Evolutionary conservation across 2,113 vertebrate species (phyloP), one percentile per base, ranked within the genome.

Genomic region (Phaethornis superciliosus): DNA sequence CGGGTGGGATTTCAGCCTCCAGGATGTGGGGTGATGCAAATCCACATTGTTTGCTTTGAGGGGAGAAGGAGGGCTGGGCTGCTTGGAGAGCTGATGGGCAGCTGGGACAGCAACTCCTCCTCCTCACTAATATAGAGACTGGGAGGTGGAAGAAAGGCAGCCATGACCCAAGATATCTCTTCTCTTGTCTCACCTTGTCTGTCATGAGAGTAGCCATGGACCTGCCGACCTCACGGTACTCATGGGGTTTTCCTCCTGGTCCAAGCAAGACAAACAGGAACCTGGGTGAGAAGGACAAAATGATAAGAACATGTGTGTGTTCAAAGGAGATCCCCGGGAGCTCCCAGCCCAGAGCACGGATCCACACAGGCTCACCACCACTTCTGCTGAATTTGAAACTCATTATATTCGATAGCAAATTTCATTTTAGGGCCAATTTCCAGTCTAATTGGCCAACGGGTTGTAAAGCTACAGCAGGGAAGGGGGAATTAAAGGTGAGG

Each of bases 141-240:
- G n/a, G n/a, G 49, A 49, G 44, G 27, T 40, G n/a, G 18, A 35
- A 56, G 70, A n/a, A 68, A 60, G 63, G 24, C 54, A 13, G 12
- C 67, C 75, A 28, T 0, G 17, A 86, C 26, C 64, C 0, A 0
- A 12, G 10, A 12, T 7, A 13, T 22, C 37, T 16, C 22, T 49
- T 4, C 23, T 58, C 52, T 30, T 1, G 0, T 18, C 77, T 0
- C 96, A 99, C 99, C 98, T 99, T 99, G 70, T 99, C 99, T 0
- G 99, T 99, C 99, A 99, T 99, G 94, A 99, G 98, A 33, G 99
- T 99, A 54, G 99, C 99, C 99, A 99, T 99, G 74, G 99, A 99
- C 83, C 99, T 98, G 89, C 99, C 99, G 15, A 99, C 99, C 97
- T 99, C 99, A 27, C 99, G 99, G 96, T 99, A 99, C 89, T 99